A percentile compares a stretch with the other conserved stretches of the same genome.
These are phyloP conservation scores for Cheilosia variabilis DNA, from an alignment of 2,888 invertebrate genomes.

Conservation along the genomic window DNA sequence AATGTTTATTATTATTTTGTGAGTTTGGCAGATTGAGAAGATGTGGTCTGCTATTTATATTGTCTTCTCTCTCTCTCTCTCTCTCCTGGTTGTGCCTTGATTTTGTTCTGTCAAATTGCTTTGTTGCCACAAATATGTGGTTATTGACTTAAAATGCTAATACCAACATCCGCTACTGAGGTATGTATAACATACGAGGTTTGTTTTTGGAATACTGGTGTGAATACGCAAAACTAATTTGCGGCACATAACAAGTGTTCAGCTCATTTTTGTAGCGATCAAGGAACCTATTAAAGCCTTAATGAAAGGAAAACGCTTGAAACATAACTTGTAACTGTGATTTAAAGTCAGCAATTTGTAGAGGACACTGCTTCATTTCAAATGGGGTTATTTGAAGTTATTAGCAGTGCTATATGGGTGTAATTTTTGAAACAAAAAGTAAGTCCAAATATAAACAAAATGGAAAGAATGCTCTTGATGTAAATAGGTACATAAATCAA, in stretches of 20 bases:
- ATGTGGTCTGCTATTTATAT: neutral
- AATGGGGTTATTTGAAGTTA: no score
- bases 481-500: no score
- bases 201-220: neutral
- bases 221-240: neutral
- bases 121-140: conserved; percentile 46
- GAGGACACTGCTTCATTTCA: no score
- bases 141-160: conserved; percentile 44
- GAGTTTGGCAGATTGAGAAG: conserved; percentile 7
- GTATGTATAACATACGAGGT: neutral
- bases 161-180: conserved; percentile 42
- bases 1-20: conserved; percentile 53
- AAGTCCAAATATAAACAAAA: no score
- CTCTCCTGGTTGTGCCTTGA: conserved; percentile 5
- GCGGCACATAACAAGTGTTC: neutral
- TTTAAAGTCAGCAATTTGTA: no score
- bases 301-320: neutral
- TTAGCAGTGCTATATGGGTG: no score
- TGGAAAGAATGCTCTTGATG: no score
- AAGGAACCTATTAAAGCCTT: neutral
- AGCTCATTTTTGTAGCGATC: neutral
- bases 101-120: conserved; percentile 43
- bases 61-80: neutral
- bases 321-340: neutral
- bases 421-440: no score